Conservation (phyloP, 2,113 vertebrate genomes). For the Lipotes vexillifer region DNA sequence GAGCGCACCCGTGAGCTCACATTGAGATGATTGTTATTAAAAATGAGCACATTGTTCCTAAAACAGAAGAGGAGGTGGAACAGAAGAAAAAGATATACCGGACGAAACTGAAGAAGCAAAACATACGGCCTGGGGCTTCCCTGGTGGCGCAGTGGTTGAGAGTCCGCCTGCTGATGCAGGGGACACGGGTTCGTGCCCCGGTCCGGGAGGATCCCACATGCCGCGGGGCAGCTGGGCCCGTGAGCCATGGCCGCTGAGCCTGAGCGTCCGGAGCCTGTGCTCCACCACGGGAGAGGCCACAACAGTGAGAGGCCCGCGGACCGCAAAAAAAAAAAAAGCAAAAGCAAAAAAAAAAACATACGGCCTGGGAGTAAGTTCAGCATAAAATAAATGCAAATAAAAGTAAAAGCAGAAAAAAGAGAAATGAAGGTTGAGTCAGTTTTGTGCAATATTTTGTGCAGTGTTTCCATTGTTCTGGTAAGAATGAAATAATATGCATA, state of each 20-base stretch:
- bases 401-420: not conserved
- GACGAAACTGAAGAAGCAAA: not conserved
- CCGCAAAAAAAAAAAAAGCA: no score
- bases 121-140: not conserved
- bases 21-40: not conserved
- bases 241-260: no score
- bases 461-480: not conserved
- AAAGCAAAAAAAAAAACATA: no score
- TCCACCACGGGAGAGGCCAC: no score
- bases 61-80: not conserved
- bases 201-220: no score
- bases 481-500: not conserved
- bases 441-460: not conserved
- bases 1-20: not conserved
- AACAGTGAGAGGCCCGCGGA: no score
- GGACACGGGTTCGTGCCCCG: no score
- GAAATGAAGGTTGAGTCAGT: not conserved
- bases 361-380: not conserved
- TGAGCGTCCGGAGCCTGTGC: no score
- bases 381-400: not conserved
- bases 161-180: no score
- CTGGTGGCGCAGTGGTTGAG: no score
- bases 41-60: not conserved
- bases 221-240: no score
- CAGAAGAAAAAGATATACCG: not conserved